Percentiles rank a stretch among this genome's conserved stretches.
phyloP scores from a whole-genome alignment of 2,797 vertebrate genomes.

The Cichlasoma orientale region DNA sequence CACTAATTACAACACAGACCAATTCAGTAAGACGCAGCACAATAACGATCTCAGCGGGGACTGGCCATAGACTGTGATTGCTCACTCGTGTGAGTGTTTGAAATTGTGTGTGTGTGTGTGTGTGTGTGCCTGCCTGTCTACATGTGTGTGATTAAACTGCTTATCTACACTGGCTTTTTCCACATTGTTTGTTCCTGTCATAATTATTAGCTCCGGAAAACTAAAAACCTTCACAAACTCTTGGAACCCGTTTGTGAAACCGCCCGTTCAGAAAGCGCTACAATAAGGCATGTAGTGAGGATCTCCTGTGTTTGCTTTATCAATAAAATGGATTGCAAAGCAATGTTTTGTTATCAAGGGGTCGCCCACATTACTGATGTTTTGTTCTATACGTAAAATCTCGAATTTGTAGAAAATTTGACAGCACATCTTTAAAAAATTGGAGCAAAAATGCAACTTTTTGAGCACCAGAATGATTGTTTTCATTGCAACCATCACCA shows the following conservation, averaged over 20 bases:
- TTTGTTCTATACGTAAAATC: not conserved
- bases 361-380: not conserved
- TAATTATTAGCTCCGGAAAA: not conserved
- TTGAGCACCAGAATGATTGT: not conserved
- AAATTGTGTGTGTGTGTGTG: not conserved
- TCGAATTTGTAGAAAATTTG: not conserved
- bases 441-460: not conserved
- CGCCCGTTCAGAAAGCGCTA: not conserved
- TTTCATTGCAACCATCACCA: not conserved
- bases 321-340: not conserved
- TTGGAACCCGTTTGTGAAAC: not conserved
- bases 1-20: slow-evolving; percentile 56
- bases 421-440: not conserved
- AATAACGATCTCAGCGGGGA: slow-evolving; percentile 50
- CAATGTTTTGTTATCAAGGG: not conserved
- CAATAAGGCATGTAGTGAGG: not conserved
- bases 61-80: slow-evolving; percentile 19
- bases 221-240: not conserved
- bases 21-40: slow-evolving; percentile 40
- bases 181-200: not conserved
- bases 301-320: not conserved
- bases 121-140: not conserved
- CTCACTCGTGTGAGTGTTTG: slow-evolving; percentile 49
- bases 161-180: not conserved
- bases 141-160: not conserved